Conservation (phyloP, 2,113 vertebrate species). For the Zingel zingel region DNA sequence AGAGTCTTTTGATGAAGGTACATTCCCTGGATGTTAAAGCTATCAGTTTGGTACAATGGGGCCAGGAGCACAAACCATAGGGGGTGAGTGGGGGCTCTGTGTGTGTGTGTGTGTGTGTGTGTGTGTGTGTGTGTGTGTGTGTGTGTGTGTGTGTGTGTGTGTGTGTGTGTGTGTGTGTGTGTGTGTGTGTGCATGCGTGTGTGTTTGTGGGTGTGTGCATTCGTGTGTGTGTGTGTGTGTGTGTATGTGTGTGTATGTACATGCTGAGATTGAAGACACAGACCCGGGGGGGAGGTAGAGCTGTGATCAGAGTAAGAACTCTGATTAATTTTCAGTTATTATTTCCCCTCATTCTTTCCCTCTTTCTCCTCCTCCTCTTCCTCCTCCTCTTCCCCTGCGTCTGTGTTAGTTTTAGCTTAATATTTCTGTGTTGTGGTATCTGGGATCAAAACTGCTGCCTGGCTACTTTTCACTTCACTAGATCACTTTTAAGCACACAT, state of each 20-base stretch:
- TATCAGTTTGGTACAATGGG: conserved; percentile 70
- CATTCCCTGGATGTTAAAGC: conserved; percentile 78
- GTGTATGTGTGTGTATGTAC: conserved; percentile 17
- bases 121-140: no score
- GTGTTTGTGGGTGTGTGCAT: not conserved
- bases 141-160: not conserved
- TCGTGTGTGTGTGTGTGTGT: not conserved
- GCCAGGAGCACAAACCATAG: conserved; percentile 54
- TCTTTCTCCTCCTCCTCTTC: not conserved
- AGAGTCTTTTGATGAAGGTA: conserved; percentile 73
- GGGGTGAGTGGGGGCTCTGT: conserved; percentile 63
- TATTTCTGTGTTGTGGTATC: not conserved
- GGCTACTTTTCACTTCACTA: not conserved
- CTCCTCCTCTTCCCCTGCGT: not conserved
- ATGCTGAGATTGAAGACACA: conserved; percentile 62
- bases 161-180: no score
- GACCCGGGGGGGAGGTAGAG: conserved; percentile 2
- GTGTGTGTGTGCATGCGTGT: conserved; percentile 40
- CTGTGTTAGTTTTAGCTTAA: not conserved
- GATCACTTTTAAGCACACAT: conserved; percentile 1
- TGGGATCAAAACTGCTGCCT: not conserved
- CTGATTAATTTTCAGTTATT: conserved; percentile 10
- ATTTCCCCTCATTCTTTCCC: not conserved
- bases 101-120: conserved; percentile 48
- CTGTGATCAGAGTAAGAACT: conserved; percentile 52